These are phyloP conservation scores for Dufourea novaeangliae DNA, from an alignment of 1,140 invertebrate species.

Conservation along the genomic window DNA sequence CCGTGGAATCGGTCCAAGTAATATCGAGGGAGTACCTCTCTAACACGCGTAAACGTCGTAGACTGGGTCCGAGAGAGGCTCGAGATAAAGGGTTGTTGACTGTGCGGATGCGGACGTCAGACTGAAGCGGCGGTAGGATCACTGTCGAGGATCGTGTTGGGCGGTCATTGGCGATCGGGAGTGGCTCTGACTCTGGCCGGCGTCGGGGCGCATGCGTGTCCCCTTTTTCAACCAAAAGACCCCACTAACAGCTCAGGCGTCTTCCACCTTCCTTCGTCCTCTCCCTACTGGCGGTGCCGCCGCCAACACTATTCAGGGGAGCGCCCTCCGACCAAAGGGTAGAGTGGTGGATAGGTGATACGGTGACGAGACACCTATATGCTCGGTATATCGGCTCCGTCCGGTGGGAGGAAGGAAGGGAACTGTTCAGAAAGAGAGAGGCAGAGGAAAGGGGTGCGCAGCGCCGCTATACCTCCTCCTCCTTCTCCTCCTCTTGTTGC, in stretches of 20 bases:
- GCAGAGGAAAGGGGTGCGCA: conserved; percentile 41
- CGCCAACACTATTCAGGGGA: conserved; percentile 60
- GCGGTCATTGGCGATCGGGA: conserved; percentile 71
- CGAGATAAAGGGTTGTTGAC: conserved; percentile 69
- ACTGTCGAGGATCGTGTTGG: conserved; percentile 66
- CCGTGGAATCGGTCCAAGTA: not conserved
- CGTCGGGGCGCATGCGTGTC: conserved; percentile 66
- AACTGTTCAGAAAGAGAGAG: conserved; percentile 44
- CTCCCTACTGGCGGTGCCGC: conserved; percentile 50
- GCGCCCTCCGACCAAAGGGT: conserved; percentile 55
- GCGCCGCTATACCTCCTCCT: conserved; percentile 8
- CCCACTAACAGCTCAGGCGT: conserved; percentile 53
- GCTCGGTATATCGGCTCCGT: conserved; percentile 63
- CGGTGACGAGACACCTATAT: conserved; percentile 68
- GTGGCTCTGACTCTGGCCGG: conserved; percentile 64
- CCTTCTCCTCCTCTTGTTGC: conserved; percentile 15
- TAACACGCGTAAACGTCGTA: conserved; percentile 53
- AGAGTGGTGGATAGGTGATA: conserved; percentile 65
- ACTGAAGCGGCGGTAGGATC: conserved; percentile 70
- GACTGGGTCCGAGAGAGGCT: conserved; percentile 51
- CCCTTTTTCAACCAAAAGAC: conserved; percentile 54
- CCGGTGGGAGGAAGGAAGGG: conserved; percentile 47
- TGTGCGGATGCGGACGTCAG: conserved; percentile 73
- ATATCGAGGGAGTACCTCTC: not conserved
- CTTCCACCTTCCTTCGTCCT: conserved; percentile 49